phyloP scores from a whole-genome alignment of 2,113 vertebrate genomes.

The Rousettus leschenaultii region DNA sequence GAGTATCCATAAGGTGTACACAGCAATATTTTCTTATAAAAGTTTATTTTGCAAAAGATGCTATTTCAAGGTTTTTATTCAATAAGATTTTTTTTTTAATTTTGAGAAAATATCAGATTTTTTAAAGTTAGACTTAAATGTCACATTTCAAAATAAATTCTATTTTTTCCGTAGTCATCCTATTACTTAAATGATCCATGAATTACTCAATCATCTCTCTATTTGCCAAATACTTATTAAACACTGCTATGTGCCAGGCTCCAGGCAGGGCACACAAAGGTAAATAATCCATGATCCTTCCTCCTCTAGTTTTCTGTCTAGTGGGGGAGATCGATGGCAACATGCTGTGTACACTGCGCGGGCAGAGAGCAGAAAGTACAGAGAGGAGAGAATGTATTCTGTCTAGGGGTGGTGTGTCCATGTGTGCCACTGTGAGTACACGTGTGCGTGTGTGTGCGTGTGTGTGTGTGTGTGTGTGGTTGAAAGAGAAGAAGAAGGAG shows the following conservation, averaged over 20 bases:
- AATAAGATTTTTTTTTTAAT: not conserved
- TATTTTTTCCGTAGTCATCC: not conserved
- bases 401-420: not conserved
- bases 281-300: not conserved
- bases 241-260: not conserved
- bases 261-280: not conserved
- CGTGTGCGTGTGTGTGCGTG: not conserved
- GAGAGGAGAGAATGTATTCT: not conserved
- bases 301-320: not conserved
- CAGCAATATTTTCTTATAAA: constrained; percentile 3
- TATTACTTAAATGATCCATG: not conserved
- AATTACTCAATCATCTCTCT: not conserved
- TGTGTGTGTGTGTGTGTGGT: too few species aligned
- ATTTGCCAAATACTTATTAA: not conserved
- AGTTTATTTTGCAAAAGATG: not conserved
- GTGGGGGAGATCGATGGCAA: not conserved
- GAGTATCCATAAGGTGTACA: not conserved
- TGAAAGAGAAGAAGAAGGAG: not conserved
- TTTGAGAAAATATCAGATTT: not conserved
- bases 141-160: not conserved
- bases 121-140: not conserved
- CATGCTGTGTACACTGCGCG: not conserved
- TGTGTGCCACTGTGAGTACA: not conserved
- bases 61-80: not conserved
- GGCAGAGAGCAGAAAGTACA: not conserved